Percentiles rank a stretch among this genome's conserved stretches.
These are phyloP conservation scores for Mastomys natalensis DNA, from an alignment of 2,113 vertebrate genomes.

Conservation along the genomic window DNA sequence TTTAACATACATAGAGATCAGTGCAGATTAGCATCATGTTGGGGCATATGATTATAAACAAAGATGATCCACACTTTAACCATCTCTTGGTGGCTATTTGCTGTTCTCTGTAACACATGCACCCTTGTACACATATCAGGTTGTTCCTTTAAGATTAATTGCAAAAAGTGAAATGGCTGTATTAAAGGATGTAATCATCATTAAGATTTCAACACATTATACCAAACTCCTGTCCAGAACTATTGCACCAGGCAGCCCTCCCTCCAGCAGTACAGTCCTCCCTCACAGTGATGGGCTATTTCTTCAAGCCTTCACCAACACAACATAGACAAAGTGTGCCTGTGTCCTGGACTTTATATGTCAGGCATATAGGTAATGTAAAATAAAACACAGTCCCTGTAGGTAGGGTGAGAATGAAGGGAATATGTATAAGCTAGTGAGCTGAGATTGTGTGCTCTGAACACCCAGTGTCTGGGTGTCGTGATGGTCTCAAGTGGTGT, in stretches of 20 bases:
- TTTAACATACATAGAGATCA: not conserved
- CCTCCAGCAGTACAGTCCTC: not conserved
- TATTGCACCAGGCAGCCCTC: not conserved
- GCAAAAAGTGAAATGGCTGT: not conserved
- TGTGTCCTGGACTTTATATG: not conserved
- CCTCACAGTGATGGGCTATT: not conserved
- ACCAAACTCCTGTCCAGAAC: not conserved
- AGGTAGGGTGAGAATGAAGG: not conserved
- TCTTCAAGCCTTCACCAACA: not conserved
- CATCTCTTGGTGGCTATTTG: not conserved
- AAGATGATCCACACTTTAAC: not conserved
- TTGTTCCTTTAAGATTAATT: slow-evolving; percentile 41
- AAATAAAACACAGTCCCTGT: not conserved
- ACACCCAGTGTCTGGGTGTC: not conserved
- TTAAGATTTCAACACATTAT: not conserved
- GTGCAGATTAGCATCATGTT: not conserved
- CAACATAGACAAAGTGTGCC: not conserved
- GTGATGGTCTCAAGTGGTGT: not conserved
- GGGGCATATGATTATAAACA: not conserved
- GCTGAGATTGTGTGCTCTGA: not conserved
- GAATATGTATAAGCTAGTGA: not conserved
- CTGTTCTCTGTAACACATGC: not conserved
- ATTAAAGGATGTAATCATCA: not conserved
- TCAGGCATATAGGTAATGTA: not conserved
- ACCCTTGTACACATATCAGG: not conserved